phyloP scores from a whole-genome alignment of 2,888 invertebrate genomes.

The Phasia obesa region DNA sequence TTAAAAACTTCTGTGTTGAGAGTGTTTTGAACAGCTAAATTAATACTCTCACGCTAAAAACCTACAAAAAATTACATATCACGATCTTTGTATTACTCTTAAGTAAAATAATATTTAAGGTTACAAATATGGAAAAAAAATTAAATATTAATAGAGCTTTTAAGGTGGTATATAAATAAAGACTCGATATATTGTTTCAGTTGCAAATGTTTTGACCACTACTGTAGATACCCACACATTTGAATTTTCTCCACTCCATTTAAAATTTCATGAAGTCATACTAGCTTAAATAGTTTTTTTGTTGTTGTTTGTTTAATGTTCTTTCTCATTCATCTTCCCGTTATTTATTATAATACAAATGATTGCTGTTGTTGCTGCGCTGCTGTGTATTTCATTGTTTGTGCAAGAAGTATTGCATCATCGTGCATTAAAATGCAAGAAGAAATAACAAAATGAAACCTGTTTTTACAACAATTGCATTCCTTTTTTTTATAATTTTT shows the following conservation, averaged over 20 bases:
- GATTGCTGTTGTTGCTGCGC: neutral
- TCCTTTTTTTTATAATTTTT: neutral
- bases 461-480: conserved; percentile 10
- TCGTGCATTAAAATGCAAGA: conserved; percentile 39
- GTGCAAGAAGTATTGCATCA: conserved; percentile 55
- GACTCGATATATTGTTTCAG: no score
- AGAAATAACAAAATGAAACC: conserved; percentile 30
- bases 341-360: conserved; percentile 16
- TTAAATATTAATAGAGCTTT: no score
- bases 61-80: no score
- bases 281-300: conserved; percentile 26
- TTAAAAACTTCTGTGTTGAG: no score
- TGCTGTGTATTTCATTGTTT: conserved; percentile 26
- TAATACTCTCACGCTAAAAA: no score
- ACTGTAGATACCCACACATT: no score
- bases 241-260: conserved; percentile 10
- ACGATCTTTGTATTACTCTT: no score
- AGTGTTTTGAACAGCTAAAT: no score
- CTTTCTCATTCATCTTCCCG: conserved; percentile 17
- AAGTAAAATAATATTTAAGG: no score
- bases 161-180: no score
- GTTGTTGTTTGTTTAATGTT: neutral
- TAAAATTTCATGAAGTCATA: conserved; percentile 36
- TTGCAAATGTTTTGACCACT: no score
- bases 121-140: no score